Conservation (phyloP, 2,888 invertebrate species). For the Hirtodrosophila trivittata region DNA sequence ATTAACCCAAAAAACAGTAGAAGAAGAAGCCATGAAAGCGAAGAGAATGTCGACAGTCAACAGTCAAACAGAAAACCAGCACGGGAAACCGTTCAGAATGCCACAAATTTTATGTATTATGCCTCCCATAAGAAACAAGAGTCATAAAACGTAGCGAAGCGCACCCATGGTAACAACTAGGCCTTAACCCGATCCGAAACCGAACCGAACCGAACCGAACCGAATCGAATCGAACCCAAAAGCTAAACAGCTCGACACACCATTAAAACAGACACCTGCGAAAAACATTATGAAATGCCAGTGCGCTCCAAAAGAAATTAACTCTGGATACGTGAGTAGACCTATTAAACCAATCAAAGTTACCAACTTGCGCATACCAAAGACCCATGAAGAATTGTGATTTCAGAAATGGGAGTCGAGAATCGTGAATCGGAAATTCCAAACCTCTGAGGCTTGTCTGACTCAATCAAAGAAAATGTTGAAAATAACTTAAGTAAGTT, state of each 20-base stretch:
- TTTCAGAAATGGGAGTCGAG: conserved; percentile 17
- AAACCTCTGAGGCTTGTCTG: conserved; percentile 41
- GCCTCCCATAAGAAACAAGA: conserved; percentile 14
- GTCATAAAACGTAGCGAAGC: conserved; percentile 56
- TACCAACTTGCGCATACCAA: conserved; percentile 41
- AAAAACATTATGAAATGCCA: conserved; percentile 60
- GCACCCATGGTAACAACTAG: conserved; percentile 34
- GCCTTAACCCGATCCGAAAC: conserved; percentile 13
- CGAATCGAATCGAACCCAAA: conserved; percentile 21
- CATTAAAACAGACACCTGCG: conserved; percentile 68
- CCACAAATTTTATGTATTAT: conserved; percentile 22
- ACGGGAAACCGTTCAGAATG: conserved; percentile 26
- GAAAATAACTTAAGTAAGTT: conserved; percentile 11
- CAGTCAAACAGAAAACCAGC: conserved; percentile 1
- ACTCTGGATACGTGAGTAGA: conserved; percentile 68
- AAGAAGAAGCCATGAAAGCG: conserved; percentile 2
- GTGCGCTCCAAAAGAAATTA: conserved; percentile 67
- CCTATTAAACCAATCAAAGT: conserved; percentile 32
- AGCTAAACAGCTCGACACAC: too few relatives aligned
- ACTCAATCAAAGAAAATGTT: conserved; percentile 29
- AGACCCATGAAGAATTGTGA: not conserved
- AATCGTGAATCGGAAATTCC: conserved; percentile 63
- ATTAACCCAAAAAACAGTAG: conserved; percentile 50
- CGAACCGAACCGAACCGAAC: conserved; percentile 21
- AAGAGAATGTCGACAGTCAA: conserved; percentile 1